These are phyloP conservation scores for Drosophila sulfurigaster DNA, from an alignment of 1,140 invertebrate species.

Conservation along the genomic window DNA sequence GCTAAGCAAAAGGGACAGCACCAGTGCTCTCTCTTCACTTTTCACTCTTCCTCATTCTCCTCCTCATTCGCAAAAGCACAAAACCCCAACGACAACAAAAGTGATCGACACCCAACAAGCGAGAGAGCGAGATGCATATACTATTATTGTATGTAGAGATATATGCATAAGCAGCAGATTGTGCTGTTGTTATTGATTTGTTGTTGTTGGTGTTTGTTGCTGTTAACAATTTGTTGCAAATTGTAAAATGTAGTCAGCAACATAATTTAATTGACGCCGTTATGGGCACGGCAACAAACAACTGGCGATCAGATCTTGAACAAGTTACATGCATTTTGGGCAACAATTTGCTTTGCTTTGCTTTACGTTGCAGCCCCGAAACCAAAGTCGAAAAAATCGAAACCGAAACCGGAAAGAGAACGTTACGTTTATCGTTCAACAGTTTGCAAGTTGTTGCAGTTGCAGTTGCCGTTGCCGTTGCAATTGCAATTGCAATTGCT, in stretches of 20 bases:
- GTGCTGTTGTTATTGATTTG: constrained; percentile 60
- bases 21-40: neutral
- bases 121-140: neutral
- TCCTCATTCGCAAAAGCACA: constrained; percentile 6
- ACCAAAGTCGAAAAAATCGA: no score
- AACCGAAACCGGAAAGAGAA: constrained; percentile 50
- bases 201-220: constrained; percentile 40
- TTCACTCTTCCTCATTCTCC: constrained; percentile 25
- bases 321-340: constrained; percentile 51
- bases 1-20: constrained; percentile 64
- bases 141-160: no score
- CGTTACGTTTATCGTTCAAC: constrained; percentile 45
- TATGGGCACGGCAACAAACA: constrained; percentile 63
- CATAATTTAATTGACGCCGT: constrained; percentile 83
- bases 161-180: neutral
- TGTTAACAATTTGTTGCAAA: constrained; percentile 83
- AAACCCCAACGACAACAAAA: neutral
- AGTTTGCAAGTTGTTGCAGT: constrained; percentile 17
- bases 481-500: neutral
- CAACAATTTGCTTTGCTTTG: constrained; percentile 29
- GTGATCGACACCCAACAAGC: neutral
- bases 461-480: constrained; percentile 15
- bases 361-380: constrained; percentile 9
- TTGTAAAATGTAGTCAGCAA: constrained; percentile 80
- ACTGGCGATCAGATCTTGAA: constrained; percentile 47